Evolutionary conservation across 2,888 invertebrate species (phyloP), one percentile per base, ranked within the genome.

Genomic region (Drosophila paranaensis): DNA sequence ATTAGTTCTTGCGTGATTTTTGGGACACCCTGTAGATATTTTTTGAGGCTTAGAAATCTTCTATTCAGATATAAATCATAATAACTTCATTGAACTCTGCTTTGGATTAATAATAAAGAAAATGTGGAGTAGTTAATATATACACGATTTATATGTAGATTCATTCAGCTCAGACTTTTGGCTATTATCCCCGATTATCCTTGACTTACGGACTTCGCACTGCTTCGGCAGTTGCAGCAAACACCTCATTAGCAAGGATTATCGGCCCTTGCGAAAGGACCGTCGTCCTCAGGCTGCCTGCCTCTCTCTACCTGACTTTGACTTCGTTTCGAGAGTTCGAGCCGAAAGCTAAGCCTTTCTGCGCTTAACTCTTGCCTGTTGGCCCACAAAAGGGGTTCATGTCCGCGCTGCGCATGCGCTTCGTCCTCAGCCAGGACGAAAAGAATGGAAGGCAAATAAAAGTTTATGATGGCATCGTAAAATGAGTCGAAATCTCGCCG

Each of bases 171-270:
- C 46, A 25, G 35, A 65, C 25, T 57, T 60, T n/a, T 56, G 43
- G 61, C 63, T 63, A 80, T 72, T 77, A 80, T 77, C 50, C 71
- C 54, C 64, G 71, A 81, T 82, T 83, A 91, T 86, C 91, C 91
- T 91, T 91, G 92, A 91, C 92, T 92, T 91, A 82, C 74, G 65
- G 88, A 88, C 85, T 86, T 80, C 77, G 74, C 61, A 60, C 54
- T 50, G 74, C 72, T 14, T 40, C 40, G 25, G 37, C 33, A 48
- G 50, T 65, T 74, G 77, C 67, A 77, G 79, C 87, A 78, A 79
- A 78, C 80, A 78, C 71, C 81, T 88, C 85, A 90, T 91, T 91
- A 88, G 86, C 81, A 84, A 76, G 87, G 88, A 91, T 89, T 85
- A 90, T 90, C 79, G 33, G 42, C 45, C 62, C 55, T 37, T 25